Evolutionary conservation across 2,113 vertebrate species (phyloP), one percentile per base, ranked within the genome.

Genomic region (Periophthalmodon schlosseri): DNA sequence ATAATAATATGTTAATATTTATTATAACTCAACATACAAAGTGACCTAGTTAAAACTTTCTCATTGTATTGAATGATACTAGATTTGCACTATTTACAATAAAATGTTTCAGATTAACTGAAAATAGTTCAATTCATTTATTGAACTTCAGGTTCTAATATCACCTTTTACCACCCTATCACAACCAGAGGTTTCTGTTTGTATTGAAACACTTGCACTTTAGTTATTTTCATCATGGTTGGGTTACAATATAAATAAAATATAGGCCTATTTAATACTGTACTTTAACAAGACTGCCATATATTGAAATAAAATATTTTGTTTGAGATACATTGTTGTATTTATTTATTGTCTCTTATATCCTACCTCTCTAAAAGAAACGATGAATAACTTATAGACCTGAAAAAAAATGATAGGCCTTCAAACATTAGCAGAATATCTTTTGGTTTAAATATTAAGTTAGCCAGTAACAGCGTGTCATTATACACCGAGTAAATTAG

Each of bases 251-350:
- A 18, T 72, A 82, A 58, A 39, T 72, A 82, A 58, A 33, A 16
- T 57, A 15, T 76, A 11, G 8, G 39, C 39, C 9, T 44, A 33
- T 57, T 74, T 71, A 33, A 69, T 58, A 75, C 60, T 76, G 74
- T 79, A 58, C 21, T 63, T 57, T 78, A 72, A 73, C 49, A 69
- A 70, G 64, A 81, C 81, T 78, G 80, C 76, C 72, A 72, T 82
- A 33, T 73, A 86, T 73, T 44, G 69, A 28, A 87, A 88, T 91
- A 87, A 91, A 88, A 80, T 33, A 69, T 80, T 73, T 78, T 18
- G 65, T 69, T 77, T 77, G 72, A 68, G 47, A 76, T 63, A 84
- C 63, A 24, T 24, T 39, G 60, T 12, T 34, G 20, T 56, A 56
- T 1, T 34, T 69, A 7, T 12, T 21, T 8, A 1, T 34, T 49